phyloP scores from a whole-genome alignment of 2,113 vertebrate genomes.

The Ceyx melanurus region DNA sequence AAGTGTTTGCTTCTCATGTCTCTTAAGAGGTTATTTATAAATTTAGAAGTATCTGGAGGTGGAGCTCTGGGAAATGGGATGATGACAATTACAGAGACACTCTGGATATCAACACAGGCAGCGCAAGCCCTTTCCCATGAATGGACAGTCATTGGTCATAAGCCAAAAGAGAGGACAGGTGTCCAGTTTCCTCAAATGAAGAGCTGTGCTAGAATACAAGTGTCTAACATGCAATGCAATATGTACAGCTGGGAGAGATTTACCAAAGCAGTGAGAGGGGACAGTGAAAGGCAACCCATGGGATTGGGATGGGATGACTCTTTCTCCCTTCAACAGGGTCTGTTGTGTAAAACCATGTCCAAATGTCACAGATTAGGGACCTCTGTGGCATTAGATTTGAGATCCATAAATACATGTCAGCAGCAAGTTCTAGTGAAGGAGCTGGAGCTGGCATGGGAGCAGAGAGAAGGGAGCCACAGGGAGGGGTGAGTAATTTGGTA shows the following conservation, averaged over 20 bases:
- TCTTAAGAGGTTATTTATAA: constrained; percentile 22
- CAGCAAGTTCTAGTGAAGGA: background rate
- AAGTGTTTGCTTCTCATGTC: background rate
- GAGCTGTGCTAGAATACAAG: background rate
- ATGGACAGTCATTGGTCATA: background rate
- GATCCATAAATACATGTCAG: background rate
- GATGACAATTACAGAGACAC: background rate
- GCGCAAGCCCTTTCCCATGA: constrained; percentile 18
- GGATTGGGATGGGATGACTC: too few species aligned
- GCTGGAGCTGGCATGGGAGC: background rate
- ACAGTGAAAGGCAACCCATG: background rate
- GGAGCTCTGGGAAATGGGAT: background rate
- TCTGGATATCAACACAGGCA: background rate
- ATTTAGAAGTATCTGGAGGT: background rate
- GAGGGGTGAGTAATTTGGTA: background rate
- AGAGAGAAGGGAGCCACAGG: background rate
- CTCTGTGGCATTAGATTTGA: background rate
- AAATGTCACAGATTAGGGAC: background rate
- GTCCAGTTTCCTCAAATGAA: background rate
- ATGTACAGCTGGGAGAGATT: background rate
- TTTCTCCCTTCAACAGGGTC: background rate
- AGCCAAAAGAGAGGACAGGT: background rate
- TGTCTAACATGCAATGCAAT: background rate
- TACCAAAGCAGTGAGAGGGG: background rate
- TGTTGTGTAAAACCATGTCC: background rate